Evolutionary conservation across 1,140 invertebrate genomes (phyloP).

Genomic region (Pectinophora gossypiella): DNA sequence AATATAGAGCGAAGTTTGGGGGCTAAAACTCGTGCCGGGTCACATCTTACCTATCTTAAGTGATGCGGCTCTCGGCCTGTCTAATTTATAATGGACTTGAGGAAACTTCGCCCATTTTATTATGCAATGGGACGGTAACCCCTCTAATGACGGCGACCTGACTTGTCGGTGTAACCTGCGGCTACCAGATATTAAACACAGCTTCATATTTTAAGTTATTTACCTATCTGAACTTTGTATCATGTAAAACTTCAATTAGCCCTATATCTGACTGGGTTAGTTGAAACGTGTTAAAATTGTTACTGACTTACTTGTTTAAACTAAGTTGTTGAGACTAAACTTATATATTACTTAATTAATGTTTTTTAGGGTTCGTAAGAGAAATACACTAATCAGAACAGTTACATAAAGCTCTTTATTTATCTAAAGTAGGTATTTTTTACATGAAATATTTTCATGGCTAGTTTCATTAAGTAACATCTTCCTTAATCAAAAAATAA

Average conservation of each 20-base stretch:
- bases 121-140: conserved; percentile 71
- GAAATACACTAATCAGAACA: no score
- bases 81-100: conserved; percentile 75
- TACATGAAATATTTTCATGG: no score
- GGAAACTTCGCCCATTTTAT: conserved; percentile 73
- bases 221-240: conserved; percentile 31
- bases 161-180: conserved; percentile 51
- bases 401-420: no score
- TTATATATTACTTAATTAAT: no score
- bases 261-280: no score
- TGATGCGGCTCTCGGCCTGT: conserved; percentile 70
- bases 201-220: conserved; percentile 46
- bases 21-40: conserved; percentile 65
- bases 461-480: no score
- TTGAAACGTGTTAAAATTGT: no score
- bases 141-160: conserved; percentile 68
- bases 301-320: no score
- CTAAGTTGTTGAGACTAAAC: no score
- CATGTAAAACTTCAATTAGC: conserved; percentile 10
- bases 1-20: conserved; percentile 65
- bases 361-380: no score
- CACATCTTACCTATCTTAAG: conserved; percentile 74
- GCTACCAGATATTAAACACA: conserved; percentile 47
- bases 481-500: no score
- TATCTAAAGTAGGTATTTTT: no score